These are phyloP conservation scores for Drosophila basisetae DNA, from an alignment of 2,888 invertebrate genomes.

Conservation along the genomic window DNA sequence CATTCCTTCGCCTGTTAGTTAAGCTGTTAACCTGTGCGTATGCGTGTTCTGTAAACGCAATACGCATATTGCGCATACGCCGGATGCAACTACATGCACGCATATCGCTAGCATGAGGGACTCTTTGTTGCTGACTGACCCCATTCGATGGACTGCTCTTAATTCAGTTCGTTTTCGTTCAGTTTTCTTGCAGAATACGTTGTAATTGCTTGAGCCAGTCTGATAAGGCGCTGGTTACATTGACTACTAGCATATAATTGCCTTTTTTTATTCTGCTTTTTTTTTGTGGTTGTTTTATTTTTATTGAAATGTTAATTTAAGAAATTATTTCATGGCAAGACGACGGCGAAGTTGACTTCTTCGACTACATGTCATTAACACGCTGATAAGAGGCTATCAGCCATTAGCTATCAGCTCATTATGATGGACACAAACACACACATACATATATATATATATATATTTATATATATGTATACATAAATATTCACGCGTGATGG, in stretches of 20 bases:
- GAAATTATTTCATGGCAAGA: conserved; percentile 75
- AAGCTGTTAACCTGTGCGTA: conserved; percentile 35
- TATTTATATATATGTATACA: conserved; percentile 1
- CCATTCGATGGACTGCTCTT: conserved; percentile 36
- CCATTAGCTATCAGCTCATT: conserved; percentile 62
- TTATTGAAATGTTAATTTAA: conserved; percentile 68
- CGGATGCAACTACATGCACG: conserved; percentile 15
- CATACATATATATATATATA: neutral
- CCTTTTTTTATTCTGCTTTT: neutral
- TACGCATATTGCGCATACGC: conserved; percentile 47
- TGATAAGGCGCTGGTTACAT: conserved; percentile 33
- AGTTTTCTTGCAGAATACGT: conserved; percentile 30
- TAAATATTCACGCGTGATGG: conserved; percentile 39
- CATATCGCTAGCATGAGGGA: conserved; percentile 4
- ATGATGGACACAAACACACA: conserved; percentile 45
- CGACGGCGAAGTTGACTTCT: conserved; percentile 44
- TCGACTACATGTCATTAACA: conserved; percentile 62
- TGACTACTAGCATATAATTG: conserved; percentile 7
- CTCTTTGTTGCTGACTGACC: conserved; percentile 30
- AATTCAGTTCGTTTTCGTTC: conserved; percentile 6
- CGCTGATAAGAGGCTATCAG: conserved; percentile 62
- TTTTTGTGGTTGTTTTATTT: neutral
- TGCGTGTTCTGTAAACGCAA: conserved; percentile 17
- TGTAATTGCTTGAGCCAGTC: neutral
- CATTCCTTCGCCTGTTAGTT: neutral